Evolutionary conservation across 2,113 vertebrate genomes (phyloP).

Genomic region (Labrus mixtus): DNA sequence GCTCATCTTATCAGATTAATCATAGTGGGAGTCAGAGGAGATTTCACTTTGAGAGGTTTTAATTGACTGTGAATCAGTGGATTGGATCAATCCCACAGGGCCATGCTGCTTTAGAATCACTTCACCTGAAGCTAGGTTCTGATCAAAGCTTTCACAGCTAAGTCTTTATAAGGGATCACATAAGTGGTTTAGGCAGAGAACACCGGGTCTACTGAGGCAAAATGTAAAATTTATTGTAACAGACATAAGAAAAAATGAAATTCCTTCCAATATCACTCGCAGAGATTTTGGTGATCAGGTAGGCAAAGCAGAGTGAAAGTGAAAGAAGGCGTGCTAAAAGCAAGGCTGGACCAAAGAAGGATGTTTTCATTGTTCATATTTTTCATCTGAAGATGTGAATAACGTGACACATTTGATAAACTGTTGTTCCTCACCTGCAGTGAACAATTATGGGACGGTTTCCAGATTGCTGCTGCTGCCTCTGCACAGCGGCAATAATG

Average conservation of each 20-base stretch:
- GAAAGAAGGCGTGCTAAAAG: conserved; percentile 10
- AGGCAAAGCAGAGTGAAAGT: conserved; percentile 16
- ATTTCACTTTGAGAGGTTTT: conserved; percentile 85
- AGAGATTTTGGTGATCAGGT: conserved; percentile 11
- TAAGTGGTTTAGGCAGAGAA: conserved; percentile 79
- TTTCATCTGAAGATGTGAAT: conserved; percentile 24
- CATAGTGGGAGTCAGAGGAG: conserved; percentile 81
- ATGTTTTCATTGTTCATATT: background rate
- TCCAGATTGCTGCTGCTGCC: conserved; percentile 88
- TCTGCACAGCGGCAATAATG: conserved; percentile 91
- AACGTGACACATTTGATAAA: conserved; percentile 31
- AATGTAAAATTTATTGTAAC: conserved; percentile 70
- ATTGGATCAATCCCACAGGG: conserved; percentile 81
- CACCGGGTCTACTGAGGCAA: conserved; percentile 70
- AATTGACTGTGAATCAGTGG: conserved; percentile 84
- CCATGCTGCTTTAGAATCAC: conserved; percentile 80
- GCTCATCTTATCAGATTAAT: conserved; percentile 86
- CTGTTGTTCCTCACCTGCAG: conserved; percentile 89
- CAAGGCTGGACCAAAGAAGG: conserved; percentile 3
- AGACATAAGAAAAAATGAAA: conserved; percentile 60
- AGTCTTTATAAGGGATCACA: conserved; percentile 84
- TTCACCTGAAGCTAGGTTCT: conserved; percentile 84
- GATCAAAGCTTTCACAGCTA: conserved; percentile 81
- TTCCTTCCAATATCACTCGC: conserved; percentile 15
- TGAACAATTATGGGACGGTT: conserved; percentile 92